Percentiles rank a stretch among this genome's conserved stretches.
Conservation (phyloP, 2,797 vertebrate genomes). For the Poecilia picta region DNA sequence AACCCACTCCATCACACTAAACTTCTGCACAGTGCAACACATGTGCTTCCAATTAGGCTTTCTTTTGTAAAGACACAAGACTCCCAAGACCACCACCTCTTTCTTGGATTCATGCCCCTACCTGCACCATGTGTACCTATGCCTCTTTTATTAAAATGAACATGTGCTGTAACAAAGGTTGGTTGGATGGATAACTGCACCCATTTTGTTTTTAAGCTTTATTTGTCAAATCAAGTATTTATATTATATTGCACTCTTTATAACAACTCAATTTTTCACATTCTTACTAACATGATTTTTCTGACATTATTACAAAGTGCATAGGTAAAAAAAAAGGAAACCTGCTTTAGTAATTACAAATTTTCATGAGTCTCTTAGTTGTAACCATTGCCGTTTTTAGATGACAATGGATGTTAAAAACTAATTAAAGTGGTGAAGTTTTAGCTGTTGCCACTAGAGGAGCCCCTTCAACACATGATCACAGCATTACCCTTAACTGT, state of each 20-base stretch:
- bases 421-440: conserved; percentile 40
- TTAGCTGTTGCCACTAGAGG: conserved; percentile 75
- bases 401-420: not conserved
- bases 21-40: conserved; percentile 68
- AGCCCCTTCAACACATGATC: conserved; percentile 68
- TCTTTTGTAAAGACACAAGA: conserved; percentile 71
- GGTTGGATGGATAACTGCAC: conserved; percentile 9
- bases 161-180: not conserved
- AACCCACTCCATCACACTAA: conserved; percentile 38
- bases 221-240: not conserved
- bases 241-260: not conserved
- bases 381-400: not conserved
- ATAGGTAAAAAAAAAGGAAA: not conserved
- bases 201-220: not conserved
- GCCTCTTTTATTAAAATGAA: not conserved
- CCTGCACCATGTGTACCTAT: conserved; percentile 4
- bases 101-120: conserved; percentile 60
- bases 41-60: conserved; percentile 81
- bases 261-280: not conserved
- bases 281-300: not conserved
- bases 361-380: not conserved
- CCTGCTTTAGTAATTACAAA: not conserved
- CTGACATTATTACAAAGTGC: not conserved
- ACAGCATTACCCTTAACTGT: not conserved
- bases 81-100: conserved; percentile 53